Evolutionary conservation across 35 echinoderm and acorn worm species (phyloP).

Genomic region (Anneissia japonica): DNA sequence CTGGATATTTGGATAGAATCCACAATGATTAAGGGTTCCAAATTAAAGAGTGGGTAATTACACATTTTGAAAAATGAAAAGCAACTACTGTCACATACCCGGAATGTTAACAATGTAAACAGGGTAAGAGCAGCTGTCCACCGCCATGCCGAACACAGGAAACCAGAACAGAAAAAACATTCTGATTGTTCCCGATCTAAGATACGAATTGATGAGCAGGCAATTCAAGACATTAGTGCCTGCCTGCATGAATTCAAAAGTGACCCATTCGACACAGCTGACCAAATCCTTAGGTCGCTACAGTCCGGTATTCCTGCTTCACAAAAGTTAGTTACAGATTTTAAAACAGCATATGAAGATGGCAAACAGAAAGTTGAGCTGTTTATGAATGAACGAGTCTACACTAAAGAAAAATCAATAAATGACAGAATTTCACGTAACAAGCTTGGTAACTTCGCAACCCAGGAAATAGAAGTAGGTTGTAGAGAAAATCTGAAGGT

Average conservation of each 20-base stretch:
- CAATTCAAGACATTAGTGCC: conserved; percentile 20
- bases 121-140: conserved; percentile 32
- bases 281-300: conserved; percentile 30
- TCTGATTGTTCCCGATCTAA: conserved; percentile 25
- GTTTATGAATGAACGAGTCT: conserved; percentile 28
- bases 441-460: conserved; percentile 28
- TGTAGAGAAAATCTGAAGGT: no score
- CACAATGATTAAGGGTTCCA: background rate
- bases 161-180: conserved; percentile 1
- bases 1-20: background rate
- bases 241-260: conserved; percentile 34
- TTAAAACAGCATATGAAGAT: conserved; percentile 18
- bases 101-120: conserved; percentile 37
- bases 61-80: conserved; percentile 42
- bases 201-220: conserved; percentile 29
- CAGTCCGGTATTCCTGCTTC: conserved; percentile 36
- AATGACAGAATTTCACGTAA: conserved; percentile 18
- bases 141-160: conserved; percentile 34
- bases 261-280: conserved; percentile 26
- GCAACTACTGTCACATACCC: conserved; percentile 39
- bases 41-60: background rate
- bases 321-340: background rate
- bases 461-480: conserved; percentile 4
- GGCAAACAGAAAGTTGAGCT: conserved; percentile 15
- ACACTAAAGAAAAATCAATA: conserved; percentile 9